Percentiles rank a stretch among this genome's conserved stretches.
Evolutionary conservation across 2,113 vertebrate genomes (phyloP).

Genomic region (Bos javanicus): DNA sequence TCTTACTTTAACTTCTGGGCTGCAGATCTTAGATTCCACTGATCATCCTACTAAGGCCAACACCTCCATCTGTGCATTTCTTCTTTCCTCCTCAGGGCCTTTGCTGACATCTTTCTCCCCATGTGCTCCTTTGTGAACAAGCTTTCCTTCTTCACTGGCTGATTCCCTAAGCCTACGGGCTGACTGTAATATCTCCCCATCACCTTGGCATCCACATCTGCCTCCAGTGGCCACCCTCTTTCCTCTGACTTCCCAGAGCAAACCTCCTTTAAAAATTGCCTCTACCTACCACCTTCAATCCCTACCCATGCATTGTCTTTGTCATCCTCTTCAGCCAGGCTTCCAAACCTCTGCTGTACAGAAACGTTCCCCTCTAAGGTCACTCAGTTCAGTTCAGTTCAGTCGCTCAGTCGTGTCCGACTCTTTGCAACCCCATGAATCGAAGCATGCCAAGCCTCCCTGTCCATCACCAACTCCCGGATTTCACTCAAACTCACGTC

Average conservation of each 20-base stretch:
- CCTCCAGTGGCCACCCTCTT: no score
- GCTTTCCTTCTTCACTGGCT: background rate
- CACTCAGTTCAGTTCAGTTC: no score
- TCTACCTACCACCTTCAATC: background rate
- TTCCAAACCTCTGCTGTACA: background rate
- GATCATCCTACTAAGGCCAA: background rate
- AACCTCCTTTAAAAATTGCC: background rate
- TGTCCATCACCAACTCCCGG: no score
- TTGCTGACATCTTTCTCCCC: background rate
- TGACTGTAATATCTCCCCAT: background rate
- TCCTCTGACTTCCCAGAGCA: background rate
- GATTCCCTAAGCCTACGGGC: background rate
- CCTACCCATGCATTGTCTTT: background rate
- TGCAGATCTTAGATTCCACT: background rate
- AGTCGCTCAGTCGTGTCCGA: no score
- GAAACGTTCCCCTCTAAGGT: background rate
- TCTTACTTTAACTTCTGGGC: background rate
- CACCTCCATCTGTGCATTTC: background rate
- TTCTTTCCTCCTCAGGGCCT: background rate
- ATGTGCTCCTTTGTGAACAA: background rate
- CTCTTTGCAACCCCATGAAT: no score
- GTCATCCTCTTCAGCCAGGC: background rate
- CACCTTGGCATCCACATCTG: background rate
- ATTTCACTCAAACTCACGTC: no score
- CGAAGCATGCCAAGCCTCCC: no score